Percentiles rank a stretch among this genome's conserved stretches.
Evolutionary conservation across 2,888 invertebrate species (phyloP).

Genomic region (Sphaerophoria rueppellii): DNA sequence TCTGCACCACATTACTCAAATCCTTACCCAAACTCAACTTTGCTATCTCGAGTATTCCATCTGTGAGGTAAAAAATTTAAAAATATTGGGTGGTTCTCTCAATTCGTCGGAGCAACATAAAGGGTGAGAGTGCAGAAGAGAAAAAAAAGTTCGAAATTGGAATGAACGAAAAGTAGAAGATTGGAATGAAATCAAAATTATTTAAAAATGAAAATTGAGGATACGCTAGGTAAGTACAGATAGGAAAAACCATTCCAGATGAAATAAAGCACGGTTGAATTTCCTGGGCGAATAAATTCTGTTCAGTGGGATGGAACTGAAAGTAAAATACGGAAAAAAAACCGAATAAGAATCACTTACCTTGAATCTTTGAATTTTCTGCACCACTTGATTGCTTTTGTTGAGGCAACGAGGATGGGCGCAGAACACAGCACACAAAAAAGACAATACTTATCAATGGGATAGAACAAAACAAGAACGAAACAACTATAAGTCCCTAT

Average conservation of each 20-base stretch:
- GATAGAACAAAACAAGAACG: background rate
- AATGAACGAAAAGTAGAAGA: constrained; percentile 17
- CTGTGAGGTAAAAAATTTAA: constrained; percentile 2
- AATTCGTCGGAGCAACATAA: constrained; percentile 14
- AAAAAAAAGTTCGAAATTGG: background rate
- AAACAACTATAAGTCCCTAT: background rate
- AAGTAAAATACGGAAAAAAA: background rate
- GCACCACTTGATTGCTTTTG: constrained; percentile 70
- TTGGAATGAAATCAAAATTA: constrained; percentile 56
- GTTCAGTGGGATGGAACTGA: constrained; percentile 34
- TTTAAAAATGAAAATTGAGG: constrained; percentile 50
- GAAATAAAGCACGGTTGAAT: background rate
- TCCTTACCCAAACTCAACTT: constrained; percentile 12
- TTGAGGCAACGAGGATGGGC: constrained; percentile 41
- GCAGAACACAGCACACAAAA: background rate
- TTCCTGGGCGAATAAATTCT: background rate
- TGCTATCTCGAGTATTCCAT: constrained; percentile 49
- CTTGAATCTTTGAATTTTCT: constrained; percentile 63
- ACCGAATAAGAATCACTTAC: constrained; percentile 49
- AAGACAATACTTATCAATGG: constrained; percentile 12
- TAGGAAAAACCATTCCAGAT: constrained; percentile 23
- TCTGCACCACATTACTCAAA: constrained; percentile 44
- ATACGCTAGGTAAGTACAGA: constrained; percentile 20
- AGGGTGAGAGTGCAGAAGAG: background rate
- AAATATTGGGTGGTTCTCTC: constrained; percentile 17